Base-by-base conservation (phyloP, 2,888 invertebrate species). In the Gari tellinella region DNA sequence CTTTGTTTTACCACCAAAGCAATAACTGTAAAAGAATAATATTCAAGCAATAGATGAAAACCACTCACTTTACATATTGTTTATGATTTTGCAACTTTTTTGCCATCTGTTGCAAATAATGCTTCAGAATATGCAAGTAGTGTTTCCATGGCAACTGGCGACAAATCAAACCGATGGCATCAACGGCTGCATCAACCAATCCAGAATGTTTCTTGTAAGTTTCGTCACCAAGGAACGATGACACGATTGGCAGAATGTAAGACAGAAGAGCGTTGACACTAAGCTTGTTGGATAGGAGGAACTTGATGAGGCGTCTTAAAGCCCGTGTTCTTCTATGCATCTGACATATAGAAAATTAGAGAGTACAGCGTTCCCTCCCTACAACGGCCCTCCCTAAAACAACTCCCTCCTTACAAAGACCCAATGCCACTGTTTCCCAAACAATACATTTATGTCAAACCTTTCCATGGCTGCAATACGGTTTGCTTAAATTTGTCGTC, bases 121-220 rank as follows among this genome's bases (percentile, higher is more conserved):
- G 94, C 83, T 95, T 96, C 3, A 99, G 92, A 40, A 97, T 93
- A 0, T 95, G 94, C 88, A 96, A 95, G 86, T 99, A 99, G 69
- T 96, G 95, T 86, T 95, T 94, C 99, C 99, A 99, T 0, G 97
- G 96, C 40, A 98, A 92, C 53, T 96, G 92, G 82, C 94, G 94
- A 86, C 96, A 96, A 60, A 96, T 94, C 0, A 94, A 94, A 0
- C 96, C 95, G 8, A 98, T 92, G 0, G 95, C 94, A 89, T 96
- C 96, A 72, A 97, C 95, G 0, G 97, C 95, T 0, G 96, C 95
- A 89, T 97, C 97, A 51, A 97, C 93, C 0, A 98, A 92, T 37
- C 83, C 83, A 14, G 84, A 72, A 38, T 96, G 96, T 65, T 95
- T 95, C 0, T 94, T 92, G 88, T 95, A 96, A 83, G 94, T 94